A percentile compares a stretch with the other conserved stretches of the same genome.
These are phyloP conservation scores for Ahaetulla prasina DNA, from an alignment of 2,113 vertebrate genomes.

Conservation along the genomic window DNA sequence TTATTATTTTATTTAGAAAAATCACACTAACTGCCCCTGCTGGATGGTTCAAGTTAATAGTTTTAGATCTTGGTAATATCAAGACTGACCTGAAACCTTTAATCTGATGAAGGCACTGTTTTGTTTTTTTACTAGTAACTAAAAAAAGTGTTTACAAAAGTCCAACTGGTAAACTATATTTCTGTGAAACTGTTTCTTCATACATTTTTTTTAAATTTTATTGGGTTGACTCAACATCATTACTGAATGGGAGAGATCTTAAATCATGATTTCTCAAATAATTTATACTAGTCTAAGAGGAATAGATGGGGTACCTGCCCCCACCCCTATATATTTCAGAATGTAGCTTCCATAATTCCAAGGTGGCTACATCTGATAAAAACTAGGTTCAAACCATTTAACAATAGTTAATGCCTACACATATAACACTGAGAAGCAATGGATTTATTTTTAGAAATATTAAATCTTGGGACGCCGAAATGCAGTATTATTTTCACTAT, in stretches of 20 bases:
- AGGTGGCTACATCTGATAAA: neutral
- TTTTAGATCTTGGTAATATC: conserved; percentile 6
- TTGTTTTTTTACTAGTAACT: neutral
- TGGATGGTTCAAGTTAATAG: neutral
- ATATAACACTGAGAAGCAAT: neutral
- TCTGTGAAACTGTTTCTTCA: neutral
- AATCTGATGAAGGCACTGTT: neutral
- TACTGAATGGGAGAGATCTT: neutral
- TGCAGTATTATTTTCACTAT: neutral
- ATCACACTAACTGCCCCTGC: neutral
- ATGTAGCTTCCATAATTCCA: neutral
- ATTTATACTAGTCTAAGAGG: neutral
- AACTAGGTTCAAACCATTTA: neutral
- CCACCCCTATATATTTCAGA: neutral
- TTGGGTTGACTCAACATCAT: neutral
- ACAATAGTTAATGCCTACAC: neutral
- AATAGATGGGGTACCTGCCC: neutral
- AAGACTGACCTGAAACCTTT: neutral
- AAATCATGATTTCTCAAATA: neutral
- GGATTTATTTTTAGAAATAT: neutral
- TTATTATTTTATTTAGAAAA: conserved; percentile 11
- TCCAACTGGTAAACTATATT: neutral
- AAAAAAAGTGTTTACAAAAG: neutral
- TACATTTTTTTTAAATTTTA: neutral
- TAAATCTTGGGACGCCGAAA: neutral